phyloP scores from a whole-genome alignment of 37 sponge, comb jelly and placozoan species.

The Geodia barretti region DNA sequence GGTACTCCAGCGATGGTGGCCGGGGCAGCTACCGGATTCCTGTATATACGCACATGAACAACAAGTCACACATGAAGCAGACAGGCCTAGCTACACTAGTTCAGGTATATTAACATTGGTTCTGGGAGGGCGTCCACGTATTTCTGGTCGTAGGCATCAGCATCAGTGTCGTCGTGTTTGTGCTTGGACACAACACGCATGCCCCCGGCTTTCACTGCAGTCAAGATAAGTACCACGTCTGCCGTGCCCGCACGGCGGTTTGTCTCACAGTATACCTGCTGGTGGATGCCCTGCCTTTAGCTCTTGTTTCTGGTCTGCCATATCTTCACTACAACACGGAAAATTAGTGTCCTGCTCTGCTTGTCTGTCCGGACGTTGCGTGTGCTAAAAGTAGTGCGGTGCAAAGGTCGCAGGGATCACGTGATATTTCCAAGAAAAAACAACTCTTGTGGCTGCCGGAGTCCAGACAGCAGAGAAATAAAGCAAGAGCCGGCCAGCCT shows the following conservation, averaged over 20 bases:
- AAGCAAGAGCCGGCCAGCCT: no score
- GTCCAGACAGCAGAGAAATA: no score
- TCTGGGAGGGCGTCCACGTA: constrained; percentile 67
- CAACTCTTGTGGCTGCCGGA: no score
- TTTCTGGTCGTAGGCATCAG: constrained; percentile 86
- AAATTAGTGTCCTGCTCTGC: no score
- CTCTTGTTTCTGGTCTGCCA: constrained; percentile 24
- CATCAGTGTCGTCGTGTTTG: constrained; percentile 50
- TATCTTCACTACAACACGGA: neutral
- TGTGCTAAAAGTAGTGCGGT: neutral
- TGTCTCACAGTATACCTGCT: constrained; percentile 50
- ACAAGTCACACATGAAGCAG: neutral
- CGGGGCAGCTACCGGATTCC: neutral
- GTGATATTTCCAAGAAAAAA: no score
- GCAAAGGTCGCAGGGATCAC: constrained; percentile 1
- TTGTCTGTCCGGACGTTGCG: no score
- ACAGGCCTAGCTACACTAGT: no score
- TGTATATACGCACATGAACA: neutral
- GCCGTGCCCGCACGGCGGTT: neutral
- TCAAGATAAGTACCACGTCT: neutral
- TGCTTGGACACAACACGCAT: constrained; percentile 74
- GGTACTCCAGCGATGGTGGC: neutral
- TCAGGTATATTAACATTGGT: constrained; percentile 13
- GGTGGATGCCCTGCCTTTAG: constrained; percentile 79
- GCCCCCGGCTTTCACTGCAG: constrained; percentile 82